Conservation (phyloP, 1,140 invertebrate species). For the Phenacoccus solenopsis region DNA sequence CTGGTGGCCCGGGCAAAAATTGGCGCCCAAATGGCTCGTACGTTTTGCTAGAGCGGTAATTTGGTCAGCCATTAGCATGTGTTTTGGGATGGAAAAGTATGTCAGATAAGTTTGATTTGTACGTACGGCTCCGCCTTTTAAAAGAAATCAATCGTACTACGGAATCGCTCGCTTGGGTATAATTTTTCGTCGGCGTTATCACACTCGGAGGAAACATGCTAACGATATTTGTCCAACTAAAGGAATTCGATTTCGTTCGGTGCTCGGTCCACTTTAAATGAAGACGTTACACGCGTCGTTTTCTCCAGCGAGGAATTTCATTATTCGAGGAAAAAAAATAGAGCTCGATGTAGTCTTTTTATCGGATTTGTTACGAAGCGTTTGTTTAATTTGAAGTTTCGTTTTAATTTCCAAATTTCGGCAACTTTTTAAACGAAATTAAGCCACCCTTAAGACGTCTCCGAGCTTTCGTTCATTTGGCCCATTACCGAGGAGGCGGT, state of each 20-base stretch:
- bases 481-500: neutral
- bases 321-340: neutral
- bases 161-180: neutral
- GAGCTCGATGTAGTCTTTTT: neutral
- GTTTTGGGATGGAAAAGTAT: conserved; percentile 1
- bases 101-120: neutral
- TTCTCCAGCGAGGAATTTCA: neutral
- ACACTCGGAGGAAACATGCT: neutral
- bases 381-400: neutral
- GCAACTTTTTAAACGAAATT: neutral
- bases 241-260: neutral
- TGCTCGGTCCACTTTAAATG: neutral
- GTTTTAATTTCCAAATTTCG: neutral
- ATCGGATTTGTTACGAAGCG: neutral
- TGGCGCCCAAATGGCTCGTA: too few relatives aligned
- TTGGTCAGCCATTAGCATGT: neutral
- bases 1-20: too few relatives aligned
- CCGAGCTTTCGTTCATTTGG: neutral
- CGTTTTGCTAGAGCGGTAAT: too few relatives aligned
- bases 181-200: neutral
- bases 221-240: neutral
- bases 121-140: neutral
- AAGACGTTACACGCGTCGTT: neutral
- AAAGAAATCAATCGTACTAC: neutral
- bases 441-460: neutral